Conservation (phyloP, 2,113 vertebrate species). For the Vulpes vulpes region DNA sequence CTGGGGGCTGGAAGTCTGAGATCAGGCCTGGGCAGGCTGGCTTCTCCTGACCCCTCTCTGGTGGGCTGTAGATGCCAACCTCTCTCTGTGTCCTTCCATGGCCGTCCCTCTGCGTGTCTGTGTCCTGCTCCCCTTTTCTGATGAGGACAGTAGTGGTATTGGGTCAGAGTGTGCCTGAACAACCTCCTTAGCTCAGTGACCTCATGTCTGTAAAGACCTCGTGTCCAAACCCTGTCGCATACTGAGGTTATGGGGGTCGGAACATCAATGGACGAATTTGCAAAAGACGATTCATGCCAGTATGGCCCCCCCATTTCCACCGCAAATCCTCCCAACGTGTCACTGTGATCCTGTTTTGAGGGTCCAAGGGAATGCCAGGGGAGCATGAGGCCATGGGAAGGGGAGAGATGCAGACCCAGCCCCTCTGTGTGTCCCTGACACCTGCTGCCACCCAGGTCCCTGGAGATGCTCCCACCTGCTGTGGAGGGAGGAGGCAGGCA, state of each 20-base stretch:
- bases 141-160: rapidly evolving
- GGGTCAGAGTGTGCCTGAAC: background rate
- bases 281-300: background rate
- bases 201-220: background rate
- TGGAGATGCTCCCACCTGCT: background rate
- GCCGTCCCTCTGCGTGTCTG: too few species aligned
- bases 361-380: background rate
- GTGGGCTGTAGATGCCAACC: background rate
- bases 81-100: rapidly evolving
- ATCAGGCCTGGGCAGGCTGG: background rate
- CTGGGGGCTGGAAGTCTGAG: background rate
- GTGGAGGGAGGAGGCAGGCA: background rate
- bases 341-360: background rate
- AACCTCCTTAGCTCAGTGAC: background rate
- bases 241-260: background rate
- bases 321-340: background rate
- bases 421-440: background rate
- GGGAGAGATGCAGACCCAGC: rapidly evolving
- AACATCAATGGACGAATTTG: rapidly evolving
- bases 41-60: background rate
- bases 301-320: background rate
- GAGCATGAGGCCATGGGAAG: rapidly evolving
- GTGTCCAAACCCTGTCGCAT: background rate
- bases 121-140: background rate
- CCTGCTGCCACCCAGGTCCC: background rate